Conservation (phyloP, 2,888 invertebrate genomes). For the Geophilus truncorum region DNA sequence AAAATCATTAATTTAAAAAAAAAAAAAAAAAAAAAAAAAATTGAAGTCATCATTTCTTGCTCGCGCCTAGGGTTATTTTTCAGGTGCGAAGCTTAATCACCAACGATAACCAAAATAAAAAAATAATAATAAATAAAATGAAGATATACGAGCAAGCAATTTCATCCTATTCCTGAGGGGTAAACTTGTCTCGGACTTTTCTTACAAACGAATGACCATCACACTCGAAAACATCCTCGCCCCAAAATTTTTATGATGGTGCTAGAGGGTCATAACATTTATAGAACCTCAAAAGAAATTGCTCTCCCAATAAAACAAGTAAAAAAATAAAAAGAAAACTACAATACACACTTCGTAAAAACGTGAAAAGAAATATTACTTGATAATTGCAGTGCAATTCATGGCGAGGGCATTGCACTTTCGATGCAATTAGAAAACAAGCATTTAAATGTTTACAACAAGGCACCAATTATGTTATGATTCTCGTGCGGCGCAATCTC, state of each 20-base stretch:
- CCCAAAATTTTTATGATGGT: background rate
- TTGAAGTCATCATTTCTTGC: background rate
- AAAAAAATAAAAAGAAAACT: background rate
- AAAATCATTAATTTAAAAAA: background rate
- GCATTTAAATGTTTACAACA: slow-evolving; percentile 3
- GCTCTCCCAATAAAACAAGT: background rate
- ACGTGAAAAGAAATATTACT: background rate
- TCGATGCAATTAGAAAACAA: slow-evolving; percentile 2
- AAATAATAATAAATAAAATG: background rate
- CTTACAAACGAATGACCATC: slow-evolving; percentile 2
- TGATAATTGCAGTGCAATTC: background rate
- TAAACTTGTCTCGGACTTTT: background rate
- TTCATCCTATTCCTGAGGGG: background rate
- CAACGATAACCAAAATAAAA: background rate
- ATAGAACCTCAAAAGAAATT: slow-evolving; percentile 1
- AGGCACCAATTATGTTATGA: background rate
- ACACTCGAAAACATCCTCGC: background rate
- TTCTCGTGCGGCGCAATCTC: background rate
- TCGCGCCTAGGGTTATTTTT: background rate
- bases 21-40: background rate
- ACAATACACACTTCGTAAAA: slow-evolving; percentile 13
- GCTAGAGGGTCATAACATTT: background rate
- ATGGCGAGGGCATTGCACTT: background rate
- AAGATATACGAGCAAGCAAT: background rate
- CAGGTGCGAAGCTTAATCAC: slow-evolving; percentile 9